A percentile compares a stretch with the other conserved stretches of the same genome.
These are phyloP conservation scores for Eurytoma adleriae DNA, from an alignment of 2,888 invertebrate species.

Conservation along the genomic window DNA sequence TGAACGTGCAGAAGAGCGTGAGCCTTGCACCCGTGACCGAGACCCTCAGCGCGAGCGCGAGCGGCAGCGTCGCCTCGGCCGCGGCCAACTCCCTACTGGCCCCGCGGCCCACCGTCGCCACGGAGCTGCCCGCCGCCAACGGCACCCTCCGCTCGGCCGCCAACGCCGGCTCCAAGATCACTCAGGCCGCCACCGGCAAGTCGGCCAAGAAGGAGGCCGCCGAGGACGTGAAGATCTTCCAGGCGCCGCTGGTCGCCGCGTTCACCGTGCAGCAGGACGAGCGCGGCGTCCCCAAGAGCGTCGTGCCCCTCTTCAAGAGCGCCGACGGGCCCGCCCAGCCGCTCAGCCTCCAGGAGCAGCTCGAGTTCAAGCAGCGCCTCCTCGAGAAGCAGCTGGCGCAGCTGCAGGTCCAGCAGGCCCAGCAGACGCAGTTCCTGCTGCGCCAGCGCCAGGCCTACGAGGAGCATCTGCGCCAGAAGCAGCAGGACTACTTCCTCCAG, in stretches of 20 bases:
- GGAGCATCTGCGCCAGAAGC: slow-evolving; percentile 75
- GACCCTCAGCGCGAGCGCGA: slow-evolving; percentile 67
- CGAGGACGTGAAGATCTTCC: slow-evolving; percentile 86
- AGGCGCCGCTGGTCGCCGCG: slow-evolving; percentile 89
- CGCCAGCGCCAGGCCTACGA: slow-evolving; percentile 82
- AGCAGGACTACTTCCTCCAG: slow-evolving; percentile 68
- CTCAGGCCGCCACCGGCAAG: slow-evolving; percentile 19
- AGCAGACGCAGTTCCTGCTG: slow-evolving; percentile 83
- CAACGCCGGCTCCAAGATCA: slow-evolving; percentile 42
- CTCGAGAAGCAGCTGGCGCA: slow-evolving; percentile 84
- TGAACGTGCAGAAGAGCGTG: slow-evolving; percentile 59
- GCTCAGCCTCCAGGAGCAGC: slow-evolving; percentile 73
- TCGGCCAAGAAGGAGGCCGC: slow-evolving; percentile 69
- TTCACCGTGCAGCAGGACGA: slow-evolving; percentile 92
- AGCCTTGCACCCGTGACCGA: slow-evolving; percentile 63
- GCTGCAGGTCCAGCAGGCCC: slow-evolving; percentile 82
- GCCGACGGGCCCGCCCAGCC: slow-evolving; percentile 60
- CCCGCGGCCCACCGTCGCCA: slow-evolving; percentile 67
- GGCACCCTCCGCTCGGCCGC: neutral
- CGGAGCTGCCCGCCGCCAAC: slow-evolving; percentile 13
- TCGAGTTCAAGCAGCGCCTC: slow-evolving; percentile 83
- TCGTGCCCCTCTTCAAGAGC: slow-evolving; percentile 80
- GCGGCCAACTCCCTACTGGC: slow-evolving; percentile 65
- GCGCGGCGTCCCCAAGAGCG: slow-evolving; percentile 86
- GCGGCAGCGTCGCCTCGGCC: slow-evolving; percentile 65